Evolutionary conservation across 1,140 invertebrate species (phyloP), one percentile per base, ranked within the genome.

Genomic region (Drosophila baimaii): DNA sequence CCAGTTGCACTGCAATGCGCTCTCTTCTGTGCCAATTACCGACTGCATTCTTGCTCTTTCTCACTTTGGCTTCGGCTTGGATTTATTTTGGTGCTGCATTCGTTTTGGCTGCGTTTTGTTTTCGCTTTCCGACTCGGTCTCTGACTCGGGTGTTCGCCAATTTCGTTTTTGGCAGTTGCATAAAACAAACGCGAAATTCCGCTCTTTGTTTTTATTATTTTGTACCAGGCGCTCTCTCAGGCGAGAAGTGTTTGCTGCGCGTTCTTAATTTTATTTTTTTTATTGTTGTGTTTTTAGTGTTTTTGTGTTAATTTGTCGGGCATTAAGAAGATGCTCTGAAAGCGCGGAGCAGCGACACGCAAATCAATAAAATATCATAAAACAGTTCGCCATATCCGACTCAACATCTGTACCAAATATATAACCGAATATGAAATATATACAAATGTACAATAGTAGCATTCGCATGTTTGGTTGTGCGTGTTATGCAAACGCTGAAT

Each of bases 51-150:
- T 19, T 35, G 62, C 62, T 56, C 39, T 44, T 55, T 70, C 59
- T 61, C 44, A 19, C 47, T 59, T 49, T 41, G 54, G 65, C 66
- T 70, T 79, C 51, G 77, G 70, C 41, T 82, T 84, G 66, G 72
- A 77, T 84, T 83, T 84, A 84, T 85, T 86, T 86, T 86, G 83
- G 82, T 86, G 76, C 83, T 88, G 83, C 82, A 76, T 86, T 81
- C 82, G 75, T 79, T 88, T 85, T 86, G 77, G 74, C 74, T 78
- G 81, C 77, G 62, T 82, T 86, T 86, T 74, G 75, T 55, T 57
- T 75, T 64, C 52, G 71, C 31, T 76, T 76, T 76, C 44, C 47
- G 79, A 56, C 59, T 61, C 43, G 68, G 43, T 66, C 57, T 77
- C 46, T 49, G 49, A 33, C 65, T 81, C 35, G 35, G 27, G 79